Conservation (phyloP, 2,797 vertebrate species). For the Nyctalus aviator region DNA sequence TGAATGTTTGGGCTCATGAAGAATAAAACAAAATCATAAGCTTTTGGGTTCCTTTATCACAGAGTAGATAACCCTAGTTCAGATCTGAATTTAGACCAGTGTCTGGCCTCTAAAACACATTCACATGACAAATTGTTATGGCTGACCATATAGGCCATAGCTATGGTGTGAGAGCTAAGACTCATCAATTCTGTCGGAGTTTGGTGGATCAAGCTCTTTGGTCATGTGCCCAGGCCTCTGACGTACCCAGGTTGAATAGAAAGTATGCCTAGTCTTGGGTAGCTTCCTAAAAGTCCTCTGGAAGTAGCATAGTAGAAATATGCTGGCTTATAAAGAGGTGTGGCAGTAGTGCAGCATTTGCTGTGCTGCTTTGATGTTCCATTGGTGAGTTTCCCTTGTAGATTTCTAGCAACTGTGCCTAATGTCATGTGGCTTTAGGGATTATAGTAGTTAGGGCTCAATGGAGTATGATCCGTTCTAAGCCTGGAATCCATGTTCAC, state of each 20-base stretch:
- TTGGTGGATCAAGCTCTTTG: background rate
- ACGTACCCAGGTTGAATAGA: background rate
- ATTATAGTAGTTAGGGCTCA: background rate
- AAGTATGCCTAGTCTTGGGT: background rate
- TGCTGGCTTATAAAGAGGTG: background rate
- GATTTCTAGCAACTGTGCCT: slow-evolving; percentile 34
- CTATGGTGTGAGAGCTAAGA: background rate
- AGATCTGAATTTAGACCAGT: background rate
- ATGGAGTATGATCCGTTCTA: background rate
- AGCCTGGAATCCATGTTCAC: background rate
- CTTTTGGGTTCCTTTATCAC: slow-evolving; percentile 19
- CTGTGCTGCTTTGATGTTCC: background rate
- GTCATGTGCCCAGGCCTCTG: background rate
- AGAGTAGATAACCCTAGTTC: background rate
- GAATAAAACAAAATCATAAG: background rate
- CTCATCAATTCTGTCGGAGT: background rate
- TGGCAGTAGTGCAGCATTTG: background rate
- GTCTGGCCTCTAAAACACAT: background rate
- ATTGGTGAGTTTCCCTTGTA: slow-evolving; percentile 2
- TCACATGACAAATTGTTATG: background rate
- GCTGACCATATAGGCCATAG: background rate
- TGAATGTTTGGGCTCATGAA: background rate
- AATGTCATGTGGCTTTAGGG: background rate
- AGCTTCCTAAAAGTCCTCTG: background rate
- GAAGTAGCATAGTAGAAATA: background rate